These are phyloP conservation scores for Gouania willdenowi DNA, from an alignment of 2,797 vertebrate species.

Conservation along the genomic window DNA sequence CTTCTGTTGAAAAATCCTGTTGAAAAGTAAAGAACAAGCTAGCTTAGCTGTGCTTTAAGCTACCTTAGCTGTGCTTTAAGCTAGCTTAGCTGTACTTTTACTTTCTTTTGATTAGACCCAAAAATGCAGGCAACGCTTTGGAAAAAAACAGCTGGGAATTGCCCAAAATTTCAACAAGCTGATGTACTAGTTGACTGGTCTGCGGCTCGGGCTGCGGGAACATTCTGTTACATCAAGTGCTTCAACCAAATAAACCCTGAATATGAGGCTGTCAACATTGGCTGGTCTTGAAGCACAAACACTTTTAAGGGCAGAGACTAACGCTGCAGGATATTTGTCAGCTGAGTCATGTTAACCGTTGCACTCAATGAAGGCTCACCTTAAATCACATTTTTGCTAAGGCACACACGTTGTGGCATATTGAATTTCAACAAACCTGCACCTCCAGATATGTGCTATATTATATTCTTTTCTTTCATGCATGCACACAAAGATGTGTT, in stretches of 20 bases:
- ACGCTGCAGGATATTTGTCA: slow-evolving; percentile 49
- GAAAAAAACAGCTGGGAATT: too few species aligned
- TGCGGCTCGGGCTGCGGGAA: neutral
- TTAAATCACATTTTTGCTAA: slow-evolving; percentile 21
- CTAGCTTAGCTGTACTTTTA: too few species aligned
- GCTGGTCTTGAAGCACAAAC: slow-evolving; percentile 27
- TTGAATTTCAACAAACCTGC: slow-evolving; percentile 1
- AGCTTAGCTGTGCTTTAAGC: too few species aligned
- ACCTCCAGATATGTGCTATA: slow-evolving; percentile 1
- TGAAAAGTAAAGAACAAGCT: too few species aligned
- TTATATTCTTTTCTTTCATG: neutral
- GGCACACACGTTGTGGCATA: slow-evolving; percentile 9
- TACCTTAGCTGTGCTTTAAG: too few species aligned
- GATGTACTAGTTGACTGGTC: neutral
- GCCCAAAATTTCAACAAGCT: neutral
- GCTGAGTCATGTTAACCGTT: slow-evolving; percentile 47
- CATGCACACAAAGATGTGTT: neutral
- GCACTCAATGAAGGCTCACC: slow-evolving; percentile 39
- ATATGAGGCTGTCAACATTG: slow-evolving; percentile 31
- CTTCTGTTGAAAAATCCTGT: too few species aligned
- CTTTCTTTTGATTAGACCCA: too few species aligned
- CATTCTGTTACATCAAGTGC: slow-evolving; percentile 11
- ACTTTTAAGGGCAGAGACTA: slow-evolving; percentile 21
- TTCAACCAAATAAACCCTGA: slow-evolving; percentile 11
- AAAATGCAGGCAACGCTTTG: too few species aligned